Evolutionary conservation across 1,140 invertebrate genomes (phyloP).

Genomic region (Sitodiplosis mosellana): DNA sequence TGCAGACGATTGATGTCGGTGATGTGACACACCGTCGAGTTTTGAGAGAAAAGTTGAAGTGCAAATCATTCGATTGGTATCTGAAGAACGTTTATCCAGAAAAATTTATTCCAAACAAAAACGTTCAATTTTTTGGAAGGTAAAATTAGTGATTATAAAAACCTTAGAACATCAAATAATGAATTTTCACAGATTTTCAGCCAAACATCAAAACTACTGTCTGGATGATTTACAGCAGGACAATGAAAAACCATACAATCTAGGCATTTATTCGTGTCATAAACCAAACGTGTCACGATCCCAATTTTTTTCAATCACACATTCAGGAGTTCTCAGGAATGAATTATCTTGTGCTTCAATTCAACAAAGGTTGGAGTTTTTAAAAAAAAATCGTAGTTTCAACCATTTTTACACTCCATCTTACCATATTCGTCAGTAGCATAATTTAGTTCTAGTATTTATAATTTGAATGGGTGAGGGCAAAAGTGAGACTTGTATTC

Average conservation of each 20-base stretch:
- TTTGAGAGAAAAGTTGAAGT: constrained; percentile 51
- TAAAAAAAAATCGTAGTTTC: too few relatives aligned
- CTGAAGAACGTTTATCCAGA: constrained; percentile 61
- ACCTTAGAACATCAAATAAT: neutral
- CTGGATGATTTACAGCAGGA: constrained; percentile 51
- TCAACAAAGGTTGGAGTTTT: constrained; percentile 18
- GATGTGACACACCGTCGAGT: constrained; percentile 50
- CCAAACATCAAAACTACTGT: constrained; percentile 32
- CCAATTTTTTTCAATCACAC: constrained; percentile 47
- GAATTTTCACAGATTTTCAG: constrained; percentile 8
- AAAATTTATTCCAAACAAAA: constrained; percentile 72
- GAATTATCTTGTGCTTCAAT: constrained; percentile 48
- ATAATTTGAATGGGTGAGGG: too few relatives aligned
- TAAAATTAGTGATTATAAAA: constrained; percentile 14
- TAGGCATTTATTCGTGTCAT: constrained; percentile 53
- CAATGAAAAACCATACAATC: constrained; percentile 45
- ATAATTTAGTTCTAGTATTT: too few relatives aligned
- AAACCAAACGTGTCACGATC: constrained; percentile 31
- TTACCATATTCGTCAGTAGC: too few relatives aligned
- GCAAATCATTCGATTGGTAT: constrained; percentile 67
- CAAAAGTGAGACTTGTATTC: too few relatives aligned
- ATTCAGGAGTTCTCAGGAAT: constrained; percentile 40
- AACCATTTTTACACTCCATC: too few relatives aligned
- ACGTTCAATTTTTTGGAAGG: constrained; percentile 56
- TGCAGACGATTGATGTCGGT: constrained; percentile 41